Conservation (phyloP, 1,140 invertebrate genomes). For the Ptiloglossa arizonensis region DNA sequence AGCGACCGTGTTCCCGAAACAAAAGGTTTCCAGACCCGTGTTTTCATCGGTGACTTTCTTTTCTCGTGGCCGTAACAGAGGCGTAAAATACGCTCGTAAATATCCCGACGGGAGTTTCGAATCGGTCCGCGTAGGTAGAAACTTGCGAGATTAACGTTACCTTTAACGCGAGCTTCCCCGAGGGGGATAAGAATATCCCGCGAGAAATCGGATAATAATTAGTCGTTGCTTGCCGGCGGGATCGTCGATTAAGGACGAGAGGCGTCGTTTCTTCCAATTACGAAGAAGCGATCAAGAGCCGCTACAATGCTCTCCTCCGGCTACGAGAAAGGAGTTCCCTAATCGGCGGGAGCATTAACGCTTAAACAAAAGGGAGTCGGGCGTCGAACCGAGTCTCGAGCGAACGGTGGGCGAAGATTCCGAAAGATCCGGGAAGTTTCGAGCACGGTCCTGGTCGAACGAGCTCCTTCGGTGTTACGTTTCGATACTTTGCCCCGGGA, state of each 20-base stretch:
- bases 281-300: conserved; percentile 20
- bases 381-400: neutral
- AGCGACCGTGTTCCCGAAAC: no score
- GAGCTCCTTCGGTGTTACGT: neutral
- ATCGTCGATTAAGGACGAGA: conserved; percentile 54
- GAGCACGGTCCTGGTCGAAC: neutral
- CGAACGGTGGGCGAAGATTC: neutral
- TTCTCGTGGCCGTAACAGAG: no score
- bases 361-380: neutral
- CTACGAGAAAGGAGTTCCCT: neutral
- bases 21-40: no score
- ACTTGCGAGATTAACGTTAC: no score
- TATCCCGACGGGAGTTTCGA: no score
- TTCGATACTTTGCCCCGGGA: no score
- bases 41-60: no score
- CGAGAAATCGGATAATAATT: conserved; percentile 55
- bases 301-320: conserved; percentile 20
- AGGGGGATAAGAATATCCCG: conserved; percentile 39
- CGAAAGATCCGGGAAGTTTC: neutral
- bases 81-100: no score
- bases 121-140: no score
- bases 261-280: conserved; percentile 48
- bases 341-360: conserved; percentile 47
- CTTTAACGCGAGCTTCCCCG: neutral
- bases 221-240: conserved; percentile 13